Conservation (phyloP, 2,113 vertebrate species). For the Tychaedon coryphoeus region DNA sequence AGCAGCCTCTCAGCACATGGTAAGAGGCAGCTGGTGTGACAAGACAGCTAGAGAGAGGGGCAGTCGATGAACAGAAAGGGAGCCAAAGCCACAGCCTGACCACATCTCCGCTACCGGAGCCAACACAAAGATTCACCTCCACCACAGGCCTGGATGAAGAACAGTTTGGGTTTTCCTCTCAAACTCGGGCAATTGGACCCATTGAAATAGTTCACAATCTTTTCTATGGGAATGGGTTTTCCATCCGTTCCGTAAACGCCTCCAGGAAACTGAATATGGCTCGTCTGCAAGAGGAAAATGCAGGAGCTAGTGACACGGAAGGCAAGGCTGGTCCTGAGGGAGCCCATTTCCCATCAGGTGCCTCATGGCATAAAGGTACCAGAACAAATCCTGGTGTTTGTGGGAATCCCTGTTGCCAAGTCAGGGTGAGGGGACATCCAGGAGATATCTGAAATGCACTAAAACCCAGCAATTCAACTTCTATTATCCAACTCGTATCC, state of each 20-base stretch:
- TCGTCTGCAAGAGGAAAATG: constrained; percentile 76
- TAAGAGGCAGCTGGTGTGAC: neutral
- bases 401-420: rapidly evolving
- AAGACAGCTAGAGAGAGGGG: neutral
- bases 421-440: rapidly evolving
- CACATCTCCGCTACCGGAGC: rapidly evolving
- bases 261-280: constrained; percentile 89
- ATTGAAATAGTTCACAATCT: constrained; percentile 87
- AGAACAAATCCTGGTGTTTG: neutral
- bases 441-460: neutral
- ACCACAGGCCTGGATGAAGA: constrained; percentile 97
- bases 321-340: rapidly evolving
- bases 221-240: constrained; percentile 77
- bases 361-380: neutral
- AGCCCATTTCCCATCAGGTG: rapidly evolving
- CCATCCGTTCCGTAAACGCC: constrained; percentile 88
- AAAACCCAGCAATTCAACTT: neutral
- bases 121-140: constrained; percentile 78
- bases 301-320: neutral
- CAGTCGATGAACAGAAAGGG: neutral
- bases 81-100: neutral
- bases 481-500: neutral
- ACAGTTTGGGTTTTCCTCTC: constrained; percentile 94
- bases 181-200: constrained; percentile 84
- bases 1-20: neutral